Percentiles rank a stretch among this genome's conserved stretches.
phyloP scores from a whole-genome alignment of 1,140 invertebrate species.

The Steinernema feltiae region DNA sequence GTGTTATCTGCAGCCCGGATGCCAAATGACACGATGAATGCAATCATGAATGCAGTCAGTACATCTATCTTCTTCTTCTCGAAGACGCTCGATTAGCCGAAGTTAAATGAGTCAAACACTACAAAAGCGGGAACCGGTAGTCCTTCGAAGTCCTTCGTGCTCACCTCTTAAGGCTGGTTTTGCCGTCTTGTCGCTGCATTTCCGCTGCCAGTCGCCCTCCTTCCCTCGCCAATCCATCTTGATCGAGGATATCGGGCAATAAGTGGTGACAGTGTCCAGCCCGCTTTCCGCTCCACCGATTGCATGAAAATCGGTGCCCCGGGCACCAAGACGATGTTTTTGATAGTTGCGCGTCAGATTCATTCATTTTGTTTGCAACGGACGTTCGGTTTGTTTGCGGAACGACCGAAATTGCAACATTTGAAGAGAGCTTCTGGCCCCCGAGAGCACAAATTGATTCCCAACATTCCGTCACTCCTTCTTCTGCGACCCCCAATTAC shows the following conservation, averaged over 20 bases:
- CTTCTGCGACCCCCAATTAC: neutral
- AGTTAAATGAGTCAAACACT: neutral
- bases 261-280: conserved; percentile 6
- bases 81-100: neutral
- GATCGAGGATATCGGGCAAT: conserved; percentile 1
- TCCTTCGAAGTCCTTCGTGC: neutral
- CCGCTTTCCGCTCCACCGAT: neutral
- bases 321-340: neutral
- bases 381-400: neutral
- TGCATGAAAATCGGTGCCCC: neutral
- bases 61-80: too few species aligned
- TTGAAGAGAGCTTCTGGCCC: neutral
- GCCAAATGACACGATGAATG: too few species aligned
- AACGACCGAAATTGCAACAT: conserved; percentile 3
- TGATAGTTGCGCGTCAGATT: neutral
- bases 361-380: neutral
- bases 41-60: too few species aligned
- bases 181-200: neutral
- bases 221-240: neutral
- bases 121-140: neutral
- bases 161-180: neutral
- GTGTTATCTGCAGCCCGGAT: too few species aligned
- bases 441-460: conserved; percentile 7
- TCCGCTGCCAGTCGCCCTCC: neutral
- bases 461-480: neutral